Percentiles rank a stretch among this genome's conserved stretches.
phyloP scores from a whole-genome alignment of 2,797 vertebrate genomes.

The Danio kyathit region DNA sequence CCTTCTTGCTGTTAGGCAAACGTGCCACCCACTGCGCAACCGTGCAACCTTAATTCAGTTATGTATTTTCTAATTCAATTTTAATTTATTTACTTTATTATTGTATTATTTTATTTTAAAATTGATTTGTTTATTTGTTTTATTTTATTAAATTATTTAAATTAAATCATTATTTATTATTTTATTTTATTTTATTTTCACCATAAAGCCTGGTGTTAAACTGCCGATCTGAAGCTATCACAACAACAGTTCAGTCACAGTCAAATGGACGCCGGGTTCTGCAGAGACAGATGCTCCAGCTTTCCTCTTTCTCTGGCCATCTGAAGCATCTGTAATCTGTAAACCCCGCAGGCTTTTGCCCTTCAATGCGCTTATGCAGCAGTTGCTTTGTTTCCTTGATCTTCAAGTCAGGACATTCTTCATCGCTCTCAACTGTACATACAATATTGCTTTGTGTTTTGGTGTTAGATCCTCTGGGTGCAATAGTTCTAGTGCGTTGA shows the following conservation, averaged over 20 bases:
- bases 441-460: conserved; percentile 47
- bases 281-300: not conserved
- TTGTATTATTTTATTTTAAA: too few species aligned
- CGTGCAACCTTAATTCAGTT: too few species aligned
- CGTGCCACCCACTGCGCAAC: too few species aligned
- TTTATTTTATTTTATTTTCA: too few species aligned
- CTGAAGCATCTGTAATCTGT: conserved; percentile 28
- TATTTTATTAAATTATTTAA: too few species aligned
- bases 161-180: too few species aligned
- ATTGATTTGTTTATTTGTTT: too few species aligned
- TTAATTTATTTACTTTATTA: too few species aligned
- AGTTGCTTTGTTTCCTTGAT: conserved; percentile 22
- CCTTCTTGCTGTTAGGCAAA: too few species aligned
- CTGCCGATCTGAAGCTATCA: not conserved
- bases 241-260: not conserved
- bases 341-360: not conserved
- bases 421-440: conserved; percentile 10
- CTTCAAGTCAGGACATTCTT: conserved; percentile 31
- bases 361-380: conserved; percentile 27
- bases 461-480: conserved; percentile 34
- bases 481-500: conserved; percentile 17
- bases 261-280: not conserved
- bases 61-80: too few species aligned
- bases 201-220: not conserved
- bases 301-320: conserved; percentile 9